Evolutionary conservation across 1,140 invertebrate genomes (phyloP).

Genomic region (Adoxophyes honmai): DNA sequence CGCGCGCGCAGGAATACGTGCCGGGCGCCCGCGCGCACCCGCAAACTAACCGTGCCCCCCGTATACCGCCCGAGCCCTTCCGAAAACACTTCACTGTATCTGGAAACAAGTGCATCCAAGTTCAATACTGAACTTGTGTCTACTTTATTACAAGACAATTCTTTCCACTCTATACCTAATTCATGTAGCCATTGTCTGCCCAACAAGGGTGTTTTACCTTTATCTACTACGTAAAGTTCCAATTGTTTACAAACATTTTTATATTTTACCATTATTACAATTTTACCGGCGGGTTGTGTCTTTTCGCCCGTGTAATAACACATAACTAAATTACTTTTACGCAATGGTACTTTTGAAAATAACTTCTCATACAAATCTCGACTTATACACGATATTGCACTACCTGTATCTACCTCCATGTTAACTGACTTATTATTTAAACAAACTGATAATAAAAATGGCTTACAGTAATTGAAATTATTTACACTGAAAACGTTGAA

Average conservation of each 20-base stretch:
- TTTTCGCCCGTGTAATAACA: slow-evolving; percentile 10
- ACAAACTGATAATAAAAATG: not conserved
- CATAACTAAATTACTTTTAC: not conserved
- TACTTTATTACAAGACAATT: not conserved
- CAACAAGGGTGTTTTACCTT: not conserved
- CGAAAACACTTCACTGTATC: slow-evolving; percentile 2
- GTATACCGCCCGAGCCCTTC: slow-evolving; percentile 16
- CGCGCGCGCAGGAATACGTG: slow-evolving; percentile 13
- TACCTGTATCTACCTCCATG: not conserved
- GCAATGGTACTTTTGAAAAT: not conserved
- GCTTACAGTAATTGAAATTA: not conserved
- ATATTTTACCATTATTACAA: not conserved
- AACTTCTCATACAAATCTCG: not conserved
- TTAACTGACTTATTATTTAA: not conserved
- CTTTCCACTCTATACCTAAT: not conserved
- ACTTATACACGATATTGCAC: not conserved
- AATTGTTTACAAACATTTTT: not conserved
- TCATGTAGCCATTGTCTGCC: not conserved
- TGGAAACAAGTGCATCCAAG: slow-evolving; percentile 5
- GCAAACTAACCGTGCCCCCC: not conserved
- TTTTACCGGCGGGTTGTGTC: not conserved
- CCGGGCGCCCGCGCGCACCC: not conserved
- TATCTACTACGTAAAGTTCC: not conserved
- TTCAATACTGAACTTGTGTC: not conserved
- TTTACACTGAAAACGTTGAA: not conserved